A percentile compares a stretch with the other conserved stretches of the same genome.
phyloP scores from a whole-genome alignment of 1,140 invertebrate genomes.

The Neodiprion fabricii region DNA sequence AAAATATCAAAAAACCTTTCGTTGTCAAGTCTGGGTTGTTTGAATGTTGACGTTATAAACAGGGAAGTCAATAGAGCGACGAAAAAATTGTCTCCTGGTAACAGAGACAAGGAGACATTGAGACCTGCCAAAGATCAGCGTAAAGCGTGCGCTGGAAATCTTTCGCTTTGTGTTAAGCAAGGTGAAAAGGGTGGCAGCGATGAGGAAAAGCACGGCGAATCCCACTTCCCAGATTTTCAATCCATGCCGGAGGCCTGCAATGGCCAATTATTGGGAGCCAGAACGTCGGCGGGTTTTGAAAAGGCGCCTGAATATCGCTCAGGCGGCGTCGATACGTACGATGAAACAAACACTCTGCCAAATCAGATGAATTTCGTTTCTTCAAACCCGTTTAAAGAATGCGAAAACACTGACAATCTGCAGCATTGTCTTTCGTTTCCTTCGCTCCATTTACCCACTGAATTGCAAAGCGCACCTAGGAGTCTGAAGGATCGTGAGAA shows the following conservation, averaged over 20 bases:
- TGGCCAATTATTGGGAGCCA: not conserved
- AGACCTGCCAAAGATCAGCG: slow-evolving; percentile 3
- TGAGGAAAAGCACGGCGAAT: not conserved
- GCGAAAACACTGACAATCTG: not conserved
- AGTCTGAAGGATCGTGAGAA: slow-evolving; percentile 58
- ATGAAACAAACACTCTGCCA: not conserved
- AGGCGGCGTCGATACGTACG: not conserved
- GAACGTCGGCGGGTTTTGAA: not conserved
- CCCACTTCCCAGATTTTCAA: not conserved
- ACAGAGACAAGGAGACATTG: slow-evolving; percentile 9
- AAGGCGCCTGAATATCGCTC: not conserved
- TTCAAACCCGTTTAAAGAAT: not conserved
- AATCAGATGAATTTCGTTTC: not conserved
- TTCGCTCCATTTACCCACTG: slow-evolving; percentile 52
- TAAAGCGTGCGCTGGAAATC: slow-evolving; percentile 13
- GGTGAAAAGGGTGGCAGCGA: slow-evolving; percentile 21
- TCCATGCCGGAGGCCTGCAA: no score
- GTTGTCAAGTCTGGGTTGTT: slow-evolving; percentile 16
- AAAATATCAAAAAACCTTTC: slow-evolving; percentile 27
- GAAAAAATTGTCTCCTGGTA: slow-evolving; percentile 27
- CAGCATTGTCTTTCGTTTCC: slow-evolving; percentile 15
- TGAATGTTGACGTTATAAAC: slow-evolving; percentile 9
- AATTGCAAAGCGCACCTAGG: slow-evolving; percentile 49
- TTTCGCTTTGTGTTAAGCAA: slow-evolving; percentile 7
- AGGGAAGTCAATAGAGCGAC: slow-evolving; percentile 9